A percentile compares a stretch with the other conserved stretches of the same genome.
These are phyloP conservation scores for Tenthredo mesomela DNA, from an alignment of 2,888 invertebrate species.

Conservation along the genomic window DNA sequence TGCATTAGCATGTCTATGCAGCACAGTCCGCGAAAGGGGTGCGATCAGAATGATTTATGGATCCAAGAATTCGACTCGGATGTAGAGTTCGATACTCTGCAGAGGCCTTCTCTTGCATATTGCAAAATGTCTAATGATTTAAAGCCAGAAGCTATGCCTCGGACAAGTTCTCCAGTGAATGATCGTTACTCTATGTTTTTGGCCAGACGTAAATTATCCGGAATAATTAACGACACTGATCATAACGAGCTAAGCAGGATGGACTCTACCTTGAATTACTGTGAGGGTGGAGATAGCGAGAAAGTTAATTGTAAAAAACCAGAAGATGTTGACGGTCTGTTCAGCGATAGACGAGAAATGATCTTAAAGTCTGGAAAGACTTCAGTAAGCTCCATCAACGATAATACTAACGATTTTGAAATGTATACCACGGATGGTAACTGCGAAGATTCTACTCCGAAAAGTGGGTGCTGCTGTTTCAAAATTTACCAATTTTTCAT, in stretches of 20 bases:
- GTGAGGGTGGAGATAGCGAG: slow-evolving; percentile 26
- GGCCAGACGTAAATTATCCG: slow-evolving; percentile 50
- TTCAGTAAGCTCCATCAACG: not conserved
- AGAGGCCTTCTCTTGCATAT: not conserved
- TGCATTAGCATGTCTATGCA: slow-evolving; percentile 1
- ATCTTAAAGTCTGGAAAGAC: not conserved
- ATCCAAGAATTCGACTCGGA: slow-evolving; percentile 54
- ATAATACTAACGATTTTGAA: slow-evolving; percentile 18
- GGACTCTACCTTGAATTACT: not conserved
- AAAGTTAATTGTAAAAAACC: not conserved
- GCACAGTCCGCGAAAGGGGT: not conserved
- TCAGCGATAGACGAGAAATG: not conserved
- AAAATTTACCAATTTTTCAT: slow-evolving; percentile 63
- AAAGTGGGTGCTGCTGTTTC: slow-evolving; percentile 65
- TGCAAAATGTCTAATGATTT: not conserved
- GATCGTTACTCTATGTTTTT: slow-evolving; percentile 65
- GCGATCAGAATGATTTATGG: slow-evolving; percentile 60
- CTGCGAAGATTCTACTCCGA: slow-evolving; percentile 49
- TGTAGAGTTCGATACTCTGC: not conserved
- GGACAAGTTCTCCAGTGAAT: not conserved
- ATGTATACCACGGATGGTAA: not conserved
- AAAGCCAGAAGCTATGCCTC: slow-evolving; percentile 20
- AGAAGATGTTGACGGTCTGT: not conserved
- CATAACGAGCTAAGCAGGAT: slow-evolving; percentile 14
- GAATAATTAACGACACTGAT: not conserved